Percentiles rank a stretch among this genome's conserved stretches.
Evolutionary conservation across 2,888 invertebrate genomes (phyloP).

Genomic region (Hyalella azteca): DNA sequence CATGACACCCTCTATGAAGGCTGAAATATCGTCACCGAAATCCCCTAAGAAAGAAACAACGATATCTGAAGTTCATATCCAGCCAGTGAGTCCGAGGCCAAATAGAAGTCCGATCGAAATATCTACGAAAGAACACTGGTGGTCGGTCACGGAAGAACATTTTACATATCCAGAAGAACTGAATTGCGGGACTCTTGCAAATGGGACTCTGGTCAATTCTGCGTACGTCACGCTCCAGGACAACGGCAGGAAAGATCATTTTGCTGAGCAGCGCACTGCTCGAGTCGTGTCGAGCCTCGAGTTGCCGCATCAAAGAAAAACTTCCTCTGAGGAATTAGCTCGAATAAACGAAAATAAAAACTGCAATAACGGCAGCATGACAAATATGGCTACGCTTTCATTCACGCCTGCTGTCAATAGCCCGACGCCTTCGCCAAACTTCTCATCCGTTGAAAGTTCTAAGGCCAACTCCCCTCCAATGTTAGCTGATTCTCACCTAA

Average conservation of each 20-base stretch:
- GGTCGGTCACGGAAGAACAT: slow-evolving; percentile 39
- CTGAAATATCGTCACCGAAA: slow-evolving; percentile 12
- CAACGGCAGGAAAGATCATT: slow-evolving; percentile 39
- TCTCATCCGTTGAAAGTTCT: slow-evolving; percentile 17
- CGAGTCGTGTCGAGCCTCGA: slow-evolving; percentile 53
- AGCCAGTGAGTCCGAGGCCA: slow-evolving; percentile 34
- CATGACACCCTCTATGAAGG: slow-evolving; percentile 29
- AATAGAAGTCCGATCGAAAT: slow-evolving; percentile 15
- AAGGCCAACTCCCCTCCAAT: slow-evolving; percentile 47
- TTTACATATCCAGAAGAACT: slow-evolving; percentile 12
- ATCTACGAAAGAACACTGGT: slow-evolving; percentile 50
- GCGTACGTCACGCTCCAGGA: slow-evolving; percentile 55
- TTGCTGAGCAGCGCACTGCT: slow-evolving; percentile 34
- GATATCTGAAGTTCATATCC: slow-evolving; percentile 16
- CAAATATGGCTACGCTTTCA: slow-evolving; percentile 43
- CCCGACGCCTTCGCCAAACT: neutral
- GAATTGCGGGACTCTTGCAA: slow-evolving; percentile 2
- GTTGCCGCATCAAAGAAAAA: slow-evolving; percentile 42
- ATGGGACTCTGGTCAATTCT: slow-evolving; percentile 51
- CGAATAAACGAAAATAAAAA: neutral
- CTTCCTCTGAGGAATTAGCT: slow-evolving; percentile 42
- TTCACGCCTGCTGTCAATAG: slow-evolving; percentile 38
- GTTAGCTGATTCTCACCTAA: slow-evolving; percentile 45
- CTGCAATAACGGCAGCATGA: neutral
- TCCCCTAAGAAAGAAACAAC: slow-evolving; percentile 37